A percentile compares a stretch with the other conserved stretches of the same genome.
phyloP scores from a whole-genome alignment of 2,797 vertebrate genomes.

The Megaceryle alcyon region DNA sequence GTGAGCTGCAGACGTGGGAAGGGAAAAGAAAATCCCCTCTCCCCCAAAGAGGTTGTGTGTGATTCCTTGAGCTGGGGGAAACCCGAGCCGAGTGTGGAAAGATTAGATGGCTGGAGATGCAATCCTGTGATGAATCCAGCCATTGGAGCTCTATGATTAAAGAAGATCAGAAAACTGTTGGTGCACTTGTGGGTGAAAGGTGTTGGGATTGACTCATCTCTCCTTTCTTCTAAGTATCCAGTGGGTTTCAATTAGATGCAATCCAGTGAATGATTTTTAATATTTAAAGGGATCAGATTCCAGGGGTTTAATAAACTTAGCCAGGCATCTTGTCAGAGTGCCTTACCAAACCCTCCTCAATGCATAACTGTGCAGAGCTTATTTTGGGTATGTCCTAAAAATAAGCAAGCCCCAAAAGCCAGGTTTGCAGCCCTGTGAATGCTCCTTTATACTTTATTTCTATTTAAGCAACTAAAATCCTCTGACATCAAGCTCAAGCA shows the following conservation, averaged over 20 bases:
- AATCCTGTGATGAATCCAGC: constrained; percentile 32
- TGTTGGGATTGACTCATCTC: constrained; percentile 59
- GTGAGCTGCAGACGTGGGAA: not conserved
- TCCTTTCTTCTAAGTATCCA: constrained; percentile 52
- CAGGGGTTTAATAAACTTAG: constrained; percentile 13
- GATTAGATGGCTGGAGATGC: constrained; percentile 46
- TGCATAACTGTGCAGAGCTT: not conserved
- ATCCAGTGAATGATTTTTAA: constrained; percentile 58
- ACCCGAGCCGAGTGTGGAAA: not conserved
- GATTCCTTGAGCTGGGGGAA: constrained; percentile 39
- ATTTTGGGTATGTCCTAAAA: not conserved
- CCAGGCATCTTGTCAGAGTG: not conserved
- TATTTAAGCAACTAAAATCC: not conserved
- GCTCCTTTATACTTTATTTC: not conserved
- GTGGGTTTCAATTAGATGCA: constrained; percentile 45
- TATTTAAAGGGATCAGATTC: constrained; percentile 63
- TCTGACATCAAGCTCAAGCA: not conserved
- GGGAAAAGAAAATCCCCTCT: constrained; percentile 26
- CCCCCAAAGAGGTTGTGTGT: constrained; percentile 11
- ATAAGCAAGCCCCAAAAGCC: not conserved
- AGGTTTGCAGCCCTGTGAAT: not conserved
- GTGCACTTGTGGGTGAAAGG: constrained; percentile 51
- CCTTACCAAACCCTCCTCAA: not conserved
- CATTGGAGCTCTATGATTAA: constrained; percentile 62
- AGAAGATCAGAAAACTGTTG: constrained; percentile 53